phyloP scores from a whole-genome alignment of 2,888 invertebrate species.

The Sinhomidia bicolor region DNA sequence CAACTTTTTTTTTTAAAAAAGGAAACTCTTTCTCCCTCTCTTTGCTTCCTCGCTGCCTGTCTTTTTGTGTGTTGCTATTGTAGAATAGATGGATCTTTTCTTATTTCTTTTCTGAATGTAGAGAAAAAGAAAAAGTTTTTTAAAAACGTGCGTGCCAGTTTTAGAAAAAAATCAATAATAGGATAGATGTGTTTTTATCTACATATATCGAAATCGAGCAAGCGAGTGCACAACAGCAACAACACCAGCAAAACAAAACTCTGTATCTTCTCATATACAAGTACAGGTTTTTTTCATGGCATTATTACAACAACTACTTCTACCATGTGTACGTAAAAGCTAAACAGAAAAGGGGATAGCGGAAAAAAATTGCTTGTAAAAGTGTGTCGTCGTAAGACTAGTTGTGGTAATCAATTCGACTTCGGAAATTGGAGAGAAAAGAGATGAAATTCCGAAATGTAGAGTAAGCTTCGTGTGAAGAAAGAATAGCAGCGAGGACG shows the following conservation, averaged over 20 bases:
- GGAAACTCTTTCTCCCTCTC: background rate
- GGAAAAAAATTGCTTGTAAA: background rate
- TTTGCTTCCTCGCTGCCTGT: background rate
- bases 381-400: no score
- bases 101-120: background rate
- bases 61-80: background rate
- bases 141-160: slow-evolving; percentile 45
- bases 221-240: background rate
- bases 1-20: slow-evolving; percentile 6
- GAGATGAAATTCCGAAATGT: slow-evolving; percentile 33
- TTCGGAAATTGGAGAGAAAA: slow-evolving; percentile 24
- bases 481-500: background rate
- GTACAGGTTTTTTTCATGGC: no score
- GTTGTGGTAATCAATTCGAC: slow-evolving; percentile 17
- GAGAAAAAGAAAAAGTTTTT: background rate
- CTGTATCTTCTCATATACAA: background rate
- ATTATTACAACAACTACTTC: no score
- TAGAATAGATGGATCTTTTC: background rate
- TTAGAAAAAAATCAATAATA: slow-evolving; percentile 25
- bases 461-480: slow-evolving; percentile 15
- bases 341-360: no score
- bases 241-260: background rate
- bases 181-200: background rate
- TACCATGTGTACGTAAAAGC: no score
- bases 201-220: no score